These are phyloP conservation scores for Parapsyche elsis DNA, from an alignment of 1,140 invertebrate species.

Conservation along the genomic window DNA sequence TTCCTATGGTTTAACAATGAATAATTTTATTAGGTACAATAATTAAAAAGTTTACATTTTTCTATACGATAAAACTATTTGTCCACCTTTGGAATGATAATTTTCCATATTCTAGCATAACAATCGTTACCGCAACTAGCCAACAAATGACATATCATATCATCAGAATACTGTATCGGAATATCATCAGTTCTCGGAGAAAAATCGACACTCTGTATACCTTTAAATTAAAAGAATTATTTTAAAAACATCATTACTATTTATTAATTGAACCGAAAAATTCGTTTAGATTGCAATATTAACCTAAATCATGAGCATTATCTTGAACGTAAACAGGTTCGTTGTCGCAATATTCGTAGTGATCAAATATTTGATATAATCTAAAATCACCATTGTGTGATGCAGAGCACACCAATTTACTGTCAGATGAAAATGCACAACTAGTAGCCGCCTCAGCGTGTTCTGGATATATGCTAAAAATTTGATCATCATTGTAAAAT, in stretches of 20 bases:
- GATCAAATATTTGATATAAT: conserved; percentile 66
- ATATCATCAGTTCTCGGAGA: conserved; percentile 36
- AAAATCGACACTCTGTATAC: conserved; percentile 52
- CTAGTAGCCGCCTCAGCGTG: conserved; percentile 72
- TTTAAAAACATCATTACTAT: background rate
- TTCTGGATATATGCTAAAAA: conserved; percentile 65
- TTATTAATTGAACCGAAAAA: no score
- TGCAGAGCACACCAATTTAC: conserved; percentile 72
- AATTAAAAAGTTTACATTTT: background rate
- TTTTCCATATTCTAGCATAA: conserved; percentile 79
- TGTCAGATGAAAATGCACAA: conserved; percentile 67
- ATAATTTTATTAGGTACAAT: background rate
- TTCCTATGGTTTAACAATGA: conserved; percentile 2
- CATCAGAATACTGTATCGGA: conserved; percentile 40
- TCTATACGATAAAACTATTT: background rate
- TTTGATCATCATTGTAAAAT: background rate
- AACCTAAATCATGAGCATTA: conserved; percentile 77
- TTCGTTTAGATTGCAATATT: background rate
- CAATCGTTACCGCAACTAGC: conserved; percentile 80
- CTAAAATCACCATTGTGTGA: conserved; percentile 74
- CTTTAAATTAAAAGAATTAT: conserved; percentile 29
- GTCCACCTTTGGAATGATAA: conserved; percentile 59
- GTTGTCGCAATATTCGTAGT: conserved; percentile 1
- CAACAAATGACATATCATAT: conserved; percentile 58
- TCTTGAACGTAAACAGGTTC: conserved; percentile 60